Evolutionary conservation across 2,797 vertebrate species (phyloP).

Genomic region (Amblyopsis hoosieri): DNA sequence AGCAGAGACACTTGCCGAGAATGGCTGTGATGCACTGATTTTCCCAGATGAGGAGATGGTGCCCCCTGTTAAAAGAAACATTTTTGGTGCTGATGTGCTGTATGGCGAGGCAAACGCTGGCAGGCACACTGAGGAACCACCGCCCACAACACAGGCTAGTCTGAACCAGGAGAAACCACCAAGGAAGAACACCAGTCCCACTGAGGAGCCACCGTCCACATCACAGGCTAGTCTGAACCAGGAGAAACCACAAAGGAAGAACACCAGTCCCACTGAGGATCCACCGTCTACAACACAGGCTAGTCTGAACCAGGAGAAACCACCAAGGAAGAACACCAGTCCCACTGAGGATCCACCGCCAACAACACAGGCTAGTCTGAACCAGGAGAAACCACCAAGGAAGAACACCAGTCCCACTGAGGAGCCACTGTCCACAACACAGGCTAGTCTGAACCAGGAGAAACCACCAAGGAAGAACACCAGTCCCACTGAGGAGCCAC

Average conservation of each 20-base stretch:
- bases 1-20: slow-evolving; percentile 40
- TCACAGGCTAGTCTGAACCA: slow-evolving; percentile 38
- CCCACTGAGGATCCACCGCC: background rate
- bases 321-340: slow-evolving; percentile 56
- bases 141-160: slow-evolving; percentile 24
- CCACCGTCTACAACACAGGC: slow-evolving; percentile 1
- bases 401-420: slow-evolving; percentile 45
- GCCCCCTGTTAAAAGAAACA: slow-evolving; percentile 58
- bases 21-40: slow-evolving; percentile 40
- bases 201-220: background rate
- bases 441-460: slow-evolving; percentile 50
- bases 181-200: slow-evolving; percentile 49
- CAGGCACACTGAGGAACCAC: slow-evolving; percentile 51
- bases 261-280: slow-evolving; percentile 53
- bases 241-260: slow-evolving; percentile 61
- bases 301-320: slow-evolving; percentile 45
- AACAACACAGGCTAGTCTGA: slow-evolving; percentile 28
- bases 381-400: slow-evolving; percentile 56
- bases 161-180: slow-evolving; percentile 59
- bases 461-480: slow-evolving; percentile 59
- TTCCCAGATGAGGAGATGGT: slow-evolving; percentile 56
- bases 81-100: slow-evolving; percentile 72
- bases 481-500: slow-evolving; percentile 1
- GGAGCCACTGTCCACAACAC: background rate
- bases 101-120: slow-evolving; percentile 66